Percentiles rank a stretch among this genome's conserved stretches.
These are phyloP conservation scores for Melanocharis versteri DNA, from an alignment of 2,113 vertebrate genomes.

Conservation along the genomic window DNA sequence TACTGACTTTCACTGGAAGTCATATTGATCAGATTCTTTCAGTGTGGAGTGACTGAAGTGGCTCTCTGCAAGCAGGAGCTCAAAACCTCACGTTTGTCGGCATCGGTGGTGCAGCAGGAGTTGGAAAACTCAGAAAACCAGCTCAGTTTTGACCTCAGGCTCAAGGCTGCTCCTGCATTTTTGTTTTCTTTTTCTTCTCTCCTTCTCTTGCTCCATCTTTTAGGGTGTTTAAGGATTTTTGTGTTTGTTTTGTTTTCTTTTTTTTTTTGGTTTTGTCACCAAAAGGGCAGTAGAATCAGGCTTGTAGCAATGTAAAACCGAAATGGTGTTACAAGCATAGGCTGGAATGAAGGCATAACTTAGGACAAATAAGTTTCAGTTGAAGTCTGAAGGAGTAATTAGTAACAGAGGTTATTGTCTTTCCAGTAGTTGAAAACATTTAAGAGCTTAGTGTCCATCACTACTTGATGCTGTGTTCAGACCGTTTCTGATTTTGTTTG, in stretches of 20 bases:
- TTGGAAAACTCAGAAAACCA: not conserved
- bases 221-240: not conserved
- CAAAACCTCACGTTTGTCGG: not conserved
- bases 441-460: not conserved
- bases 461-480: not conserved
- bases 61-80: not conserved
- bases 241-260: rapidly evolving
- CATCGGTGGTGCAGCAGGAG: not conserved
- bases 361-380: not conserved
- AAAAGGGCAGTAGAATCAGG: not conserved
- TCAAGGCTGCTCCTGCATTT: not conserved
- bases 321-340: not conserved
- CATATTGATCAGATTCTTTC: constrained; percentile 24
- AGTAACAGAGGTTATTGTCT: not conserved
- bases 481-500: not conserved
- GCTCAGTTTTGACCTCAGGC: not conserved
- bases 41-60: not conserved
- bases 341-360: not conserved
- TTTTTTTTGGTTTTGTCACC: not conserved
- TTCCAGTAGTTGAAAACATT: not conserved
- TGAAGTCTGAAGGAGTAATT: not conserved
- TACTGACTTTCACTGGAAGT: not conserved
- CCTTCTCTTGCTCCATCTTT: not conserved
- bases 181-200: not conserved
- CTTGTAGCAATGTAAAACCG: not conserved